phyloP scores from a whole-genome alignment of 1,140 invertebrate genomes.

The Aphelenchoides besseyi region DNA sequence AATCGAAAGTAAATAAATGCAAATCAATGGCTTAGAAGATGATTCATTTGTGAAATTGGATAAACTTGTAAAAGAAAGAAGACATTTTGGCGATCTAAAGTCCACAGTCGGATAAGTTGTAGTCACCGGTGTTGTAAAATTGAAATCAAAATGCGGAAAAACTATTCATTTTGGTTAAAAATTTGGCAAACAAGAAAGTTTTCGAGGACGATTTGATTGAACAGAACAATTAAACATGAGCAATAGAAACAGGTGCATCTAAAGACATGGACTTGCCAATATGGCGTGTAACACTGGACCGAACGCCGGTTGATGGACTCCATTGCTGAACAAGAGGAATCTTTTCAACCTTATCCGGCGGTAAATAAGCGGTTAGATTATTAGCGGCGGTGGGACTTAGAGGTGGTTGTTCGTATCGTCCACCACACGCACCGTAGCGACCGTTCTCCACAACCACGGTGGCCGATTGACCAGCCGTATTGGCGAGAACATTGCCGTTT shows the following conservation, averaged over 20 bases:
- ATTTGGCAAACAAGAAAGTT: too few species aligned
- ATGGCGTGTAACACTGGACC: conserved; percentile 19
- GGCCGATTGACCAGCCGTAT: not conserved
- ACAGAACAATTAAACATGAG: conserved; percentile 49
- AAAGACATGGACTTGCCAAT: conserved; percentile 60
- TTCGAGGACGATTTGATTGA: too few species aligned
- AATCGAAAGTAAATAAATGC: too few species aligned
- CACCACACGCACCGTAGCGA: conserved; percentile 17
- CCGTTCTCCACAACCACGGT: conserved; percentile 54
- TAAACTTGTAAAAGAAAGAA: too few species aligned
- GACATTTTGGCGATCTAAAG: too few species aligned
- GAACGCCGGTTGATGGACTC: conserved; percentile 41
- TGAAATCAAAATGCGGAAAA: too few species aligned
- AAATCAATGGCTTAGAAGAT: too few species aligned
- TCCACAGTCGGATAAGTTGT: too few species aligned
- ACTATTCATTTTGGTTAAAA: too few species aligned
- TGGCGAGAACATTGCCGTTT: not conserved
- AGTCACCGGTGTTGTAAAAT: too few species aligned
- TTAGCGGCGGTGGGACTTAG: conserved; percentile 8
- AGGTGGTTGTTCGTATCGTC: not conserved
- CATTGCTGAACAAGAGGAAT: conserved; percentile 60
- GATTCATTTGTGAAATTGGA: too few species aligned
- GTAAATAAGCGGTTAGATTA: conserved; percentile 14
- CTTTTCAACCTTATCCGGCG: conserved; percentile 50
- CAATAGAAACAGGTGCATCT: conserved; percentile 57